These are phyloP conservation scores for Pangasius djambal DNA, from an alignment of 2,797 vertebrate species.

Conservation along the genomic window DNA sequence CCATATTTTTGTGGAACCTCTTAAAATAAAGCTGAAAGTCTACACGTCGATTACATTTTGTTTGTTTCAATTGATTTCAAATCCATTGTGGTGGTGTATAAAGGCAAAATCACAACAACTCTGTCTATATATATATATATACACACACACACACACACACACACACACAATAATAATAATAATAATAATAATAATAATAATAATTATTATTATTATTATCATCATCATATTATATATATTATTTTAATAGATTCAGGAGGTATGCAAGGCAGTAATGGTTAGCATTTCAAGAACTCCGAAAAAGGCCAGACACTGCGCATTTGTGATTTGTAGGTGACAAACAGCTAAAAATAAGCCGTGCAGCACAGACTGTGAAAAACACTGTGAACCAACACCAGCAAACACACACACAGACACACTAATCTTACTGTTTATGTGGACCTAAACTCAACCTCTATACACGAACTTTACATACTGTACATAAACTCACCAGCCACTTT, in stretches of 20 bases:
- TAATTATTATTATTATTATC: no score
- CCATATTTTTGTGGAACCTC: no score
- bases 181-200: no score
- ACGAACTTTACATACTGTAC: background rate
- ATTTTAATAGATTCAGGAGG: background rate
- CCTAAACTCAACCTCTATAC: background rate
- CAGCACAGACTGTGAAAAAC: background rate
- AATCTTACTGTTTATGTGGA: background rate
- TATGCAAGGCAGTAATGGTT: slow-evolving; percentile 36
- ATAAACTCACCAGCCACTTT: background rate
- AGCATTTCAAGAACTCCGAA: slow-evolving; percentile 48
- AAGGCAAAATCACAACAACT: no score
- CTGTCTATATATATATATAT: no score
- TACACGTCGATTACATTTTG: no score
- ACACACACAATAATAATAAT: no score
- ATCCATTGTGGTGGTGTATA: no score
- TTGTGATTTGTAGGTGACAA: slow-evolving; percentile 60
- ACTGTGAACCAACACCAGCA: background rate
- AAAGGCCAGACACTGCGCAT: slow-evolving; percentile 46
- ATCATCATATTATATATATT: no score
- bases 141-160: no score
- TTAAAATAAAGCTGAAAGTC: no score
- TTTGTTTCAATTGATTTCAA: no score
- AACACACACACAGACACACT: slow-evolving; percentile 7
- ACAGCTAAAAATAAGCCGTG: slow-evolving; percentile 58